Evolutionary conservation across 1,140 invertebrate genomes (phyloP), one percentile per base, ranked within the genome.

Genomic region (Lepidurus couesii): DNA sequence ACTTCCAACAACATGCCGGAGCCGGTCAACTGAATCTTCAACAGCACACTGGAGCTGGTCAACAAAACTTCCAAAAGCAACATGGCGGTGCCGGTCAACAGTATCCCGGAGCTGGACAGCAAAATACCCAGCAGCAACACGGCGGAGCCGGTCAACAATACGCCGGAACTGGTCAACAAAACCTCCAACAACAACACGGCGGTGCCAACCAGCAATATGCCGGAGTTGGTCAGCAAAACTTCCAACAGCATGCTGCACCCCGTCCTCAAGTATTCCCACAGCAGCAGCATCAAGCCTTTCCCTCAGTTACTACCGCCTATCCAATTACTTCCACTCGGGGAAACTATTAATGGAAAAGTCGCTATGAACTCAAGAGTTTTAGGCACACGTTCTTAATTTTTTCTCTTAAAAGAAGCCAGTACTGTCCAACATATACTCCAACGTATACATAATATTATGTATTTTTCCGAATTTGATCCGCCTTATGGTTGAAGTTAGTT

Each of bases 1-100:
- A 81, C 34, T 82, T 79, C 65, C 47, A 73, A 21, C 80, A 81
- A 3, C 42, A 82, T 21, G 78, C 82, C 7, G 53, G 74, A 42
- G 82, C 81, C 45, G 79, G 82, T 43, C 79, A 79, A 2, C 42
- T 80, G 21, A 78, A 78, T 42, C n/a, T 44, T 6, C 10, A 42
- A 13, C 43, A 65, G 53, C 53, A n/a, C 16, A 7, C 53, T 7
- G 53, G 53, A 65, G 16, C 53, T n/a, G 34, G 34, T 34, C 34
- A 34, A 34, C 34, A 75, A 42, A 75, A 26, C 74, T 42, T 24
- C 13, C 13, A n/a, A 26, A 11, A 26, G 53, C 53, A 42, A 16
- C 13, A 42, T 16, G 26, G 43, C 34, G 7, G 11, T 42, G 16
- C 26, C 5, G 5, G 13, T 42, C 74, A 75, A 24, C 53, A 73